Evolutionary conservation across 2,113 vertebrate species (phyloP), one percentile per base, ranked within the genome.

Genomic region (Melanotaenia duboulayi): DNA sequence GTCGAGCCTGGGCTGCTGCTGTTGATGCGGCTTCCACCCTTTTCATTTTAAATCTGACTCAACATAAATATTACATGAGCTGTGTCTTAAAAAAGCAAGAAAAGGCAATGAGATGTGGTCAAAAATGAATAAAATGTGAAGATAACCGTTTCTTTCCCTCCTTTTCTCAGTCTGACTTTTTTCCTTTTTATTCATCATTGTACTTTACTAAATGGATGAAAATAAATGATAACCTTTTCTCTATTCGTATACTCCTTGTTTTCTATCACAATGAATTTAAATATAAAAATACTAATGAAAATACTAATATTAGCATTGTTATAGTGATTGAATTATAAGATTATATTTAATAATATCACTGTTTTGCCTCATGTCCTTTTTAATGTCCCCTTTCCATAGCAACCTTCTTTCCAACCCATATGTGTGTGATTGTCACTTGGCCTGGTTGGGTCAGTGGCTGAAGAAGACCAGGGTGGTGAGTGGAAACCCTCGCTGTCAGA

Each of bases 321-420:
- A 2, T 0, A 61, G 7, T 0, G 11, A 67, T 58, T n/a, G 3
- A n/a, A 17, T 57, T 16, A n/a, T 40, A n/a, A 28, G 11, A 32
- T 19, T 32, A 17, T 65, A 67, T 4, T 23, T 14, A 19, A 20
- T 51, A 39, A 42, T n/a, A n/a, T n/a, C n/a, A 28, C 28, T 28
- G 28, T 28, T 46, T 40, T 42, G 16, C 3, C 2, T 52, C n/a
- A 12, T 52, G 23, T 22, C 8, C 14, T 20, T 44, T 28, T 35
- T 6, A 28, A 4, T 28, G 28, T 35, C 32, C 8, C 32, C 7
- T 66, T 40, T 73, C 48, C 80, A 62, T 81, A 99, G 98, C 76
- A 99, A 99, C 91, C 95, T 99, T 65, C 95, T 99, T 65, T 96
- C 97, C 81, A 99, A 99, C 88, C 97, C 98, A 0, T 99, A 97